These are phyloP conservation scores for Monopterus albus DNA, from an alignment of 2,113 vertebrate genomes.

Conservation along the genomic window DNA sequence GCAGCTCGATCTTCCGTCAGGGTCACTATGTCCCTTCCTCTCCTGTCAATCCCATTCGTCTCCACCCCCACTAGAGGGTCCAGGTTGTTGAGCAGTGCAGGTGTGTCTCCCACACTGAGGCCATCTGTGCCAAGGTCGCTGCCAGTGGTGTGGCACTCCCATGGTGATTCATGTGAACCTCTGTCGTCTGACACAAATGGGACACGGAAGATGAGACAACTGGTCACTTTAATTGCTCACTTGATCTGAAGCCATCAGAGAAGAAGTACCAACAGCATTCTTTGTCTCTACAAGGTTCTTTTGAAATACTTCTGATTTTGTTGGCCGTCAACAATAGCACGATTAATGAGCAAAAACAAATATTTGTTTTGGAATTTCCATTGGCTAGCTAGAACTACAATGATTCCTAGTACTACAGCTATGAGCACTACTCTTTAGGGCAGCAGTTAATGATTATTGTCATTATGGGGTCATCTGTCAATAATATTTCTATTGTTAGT, in stretches of 20 bases:
- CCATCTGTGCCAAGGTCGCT: conserved; percentile 83
- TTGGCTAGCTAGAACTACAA: not conserved
- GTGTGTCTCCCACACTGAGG: conserved; percentile 72
- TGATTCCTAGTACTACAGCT: not conserved
- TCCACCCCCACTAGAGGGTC: conserved; percentile 54
- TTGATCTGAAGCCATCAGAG: conserved; percentile 21
- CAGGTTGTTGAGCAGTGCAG: conserved; percentile 65
- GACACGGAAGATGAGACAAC: conserved; percentile 74
- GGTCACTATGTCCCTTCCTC: conserved; percentile 75
- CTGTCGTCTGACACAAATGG: conserved; percentile 81
- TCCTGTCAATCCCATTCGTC: conserved; percentile 77
- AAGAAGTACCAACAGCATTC: too few relatives aligned
- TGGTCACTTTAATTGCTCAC: conserved; percentile 56
- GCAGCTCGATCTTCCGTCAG: conserved; percentile 70
- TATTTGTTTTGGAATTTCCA: too few relatives aligned
- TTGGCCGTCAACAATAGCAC: not conserved
- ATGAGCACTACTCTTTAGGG: not conserved
- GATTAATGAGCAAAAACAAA: not conserved
- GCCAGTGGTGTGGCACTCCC: conserved; percentile 71
- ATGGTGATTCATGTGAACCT: conserved; percentile 71
- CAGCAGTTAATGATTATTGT: not conserved
- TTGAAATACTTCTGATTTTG: too few relatives aligned
- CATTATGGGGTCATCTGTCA: not conserved
- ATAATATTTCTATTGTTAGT: not conserved
- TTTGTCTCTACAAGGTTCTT: too few relatives aligned